Percentiles rank a stretch among this genome's conserved stretches.
Conservation (phyloP, 2,113 vertebrate genomes). For the Lampris megalopsis region DNA sequence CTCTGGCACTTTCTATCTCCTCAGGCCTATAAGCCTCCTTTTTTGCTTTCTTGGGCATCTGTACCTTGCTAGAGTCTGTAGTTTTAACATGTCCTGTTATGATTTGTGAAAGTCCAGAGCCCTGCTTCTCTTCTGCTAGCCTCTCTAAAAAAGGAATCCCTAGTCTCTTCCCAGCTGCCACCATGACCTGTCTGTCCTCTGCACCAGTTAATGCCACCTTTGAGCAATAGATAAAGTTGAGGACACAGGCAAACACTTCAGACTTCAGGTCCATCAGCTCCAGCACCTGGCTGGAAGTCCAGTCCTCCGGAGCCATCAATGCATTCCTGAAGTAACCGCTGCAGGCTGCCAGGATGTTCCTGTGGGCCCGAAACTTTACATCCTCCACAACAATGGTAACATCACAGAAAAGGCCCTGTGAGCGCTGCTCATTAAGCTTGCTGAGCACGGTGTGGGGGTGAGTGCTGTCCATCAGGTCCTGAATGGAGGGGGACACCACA, state of each 20-base stretch:
- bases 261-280: constrained; percentile 96
- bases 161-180: constrained; percentile 92
- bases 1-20: constrained; percentile 86
- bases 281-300: constrained; percentile 91
- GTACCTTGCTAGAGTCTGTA: constrained; percentile 42
- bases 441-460: constrained; percentile 92
- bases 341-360: constrained; percentile 95
- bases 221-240: constrained; percentile 97
- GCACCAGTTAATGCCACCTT: constrained; percentile 86
- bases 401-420: constrained; percentile 93
- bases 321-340: constrained; percentile 96
- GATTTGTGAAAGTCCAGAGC: constrained; percentile 29
- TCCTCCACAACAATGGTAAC: constrained; percentile 98
- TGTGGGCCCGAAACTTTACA: constrained; percentile 97
- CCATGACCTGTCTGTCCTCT: constrained; percentile 87
- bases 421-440: constrained; percentile 94
- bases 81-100: constrained; percentile 46
- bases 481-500: constrained; percentile 87
- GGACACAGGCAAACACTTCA: constrained; percentile 95
- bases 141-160: constrained; percentile 97
- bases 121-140: constrained; percentile 73
- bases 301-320: constrained; percentile 88
- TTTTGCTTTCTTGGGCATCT: constrained; percentile 69
- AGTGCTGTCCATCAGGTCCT: constrained; percentile 90
- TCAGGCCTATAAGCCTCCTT: constrained; percentile 82